Conservation (phyloP, 2,888 invertebrate genomes). For the Hartigia nigra region DNA sequence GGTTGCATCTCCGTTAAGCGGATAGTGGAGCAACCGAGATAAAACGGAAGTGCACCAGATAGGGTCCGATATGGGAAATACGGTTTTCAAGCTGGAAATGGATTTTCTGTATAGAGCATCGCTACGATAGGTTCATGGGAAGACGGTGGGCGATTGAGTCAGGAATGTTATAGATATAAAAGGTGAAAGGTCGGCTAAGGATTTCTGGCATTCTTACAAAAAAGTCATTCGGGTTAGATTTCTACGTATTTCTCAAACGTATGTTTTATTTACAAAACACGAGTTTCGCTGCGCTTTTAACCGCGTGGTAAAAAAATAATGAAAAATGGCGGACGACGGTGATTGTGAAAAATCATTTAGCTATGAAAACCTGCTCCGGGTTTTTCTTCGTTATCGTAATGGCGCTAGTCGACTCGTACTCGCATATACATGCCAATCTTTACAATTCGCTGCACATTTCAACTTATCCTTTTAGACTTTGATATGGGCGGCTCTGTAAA, state of each 20-base stretch:
- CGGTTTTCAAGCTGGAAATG: neutral
- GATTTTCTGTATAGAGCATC: no score
- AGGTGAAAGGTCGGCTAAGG: no score
- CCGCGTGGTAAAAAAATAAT: neutral
- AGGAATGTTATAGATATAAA: neutral
- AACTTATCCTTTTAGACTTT: neutral
- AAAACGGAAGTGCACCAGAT: neutral
- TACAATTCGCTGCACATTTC: neutral
- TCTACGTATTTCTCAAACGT: neutral
- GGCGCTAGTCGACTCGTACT: neutral
- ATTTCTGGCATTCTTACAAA: neutral
- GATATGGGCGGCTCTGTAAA: neutral
- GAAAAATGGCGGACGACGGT: neutral
- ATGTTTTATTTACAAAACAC: no score
- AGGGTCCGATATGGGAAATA: neutral
- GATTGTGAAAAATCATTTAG: neutral
- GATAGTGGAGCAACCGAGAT: constrained; percentile 1
- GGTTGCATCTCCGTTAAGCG: constrained; percentile 32
- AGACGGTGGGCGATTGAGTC: no score
- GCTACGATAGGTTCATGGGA: no score
- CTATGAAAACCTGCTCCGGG: neutral
- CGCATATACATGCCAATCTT: neutral
- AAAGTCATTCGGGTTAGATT: neutral
- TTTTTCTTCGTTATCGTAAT: neutral
- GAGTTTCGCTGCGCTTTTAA: neutral